Conservation (phyloP, 1,140 invertebrate genomes). For the Drosophila kanapiae region DNA sequence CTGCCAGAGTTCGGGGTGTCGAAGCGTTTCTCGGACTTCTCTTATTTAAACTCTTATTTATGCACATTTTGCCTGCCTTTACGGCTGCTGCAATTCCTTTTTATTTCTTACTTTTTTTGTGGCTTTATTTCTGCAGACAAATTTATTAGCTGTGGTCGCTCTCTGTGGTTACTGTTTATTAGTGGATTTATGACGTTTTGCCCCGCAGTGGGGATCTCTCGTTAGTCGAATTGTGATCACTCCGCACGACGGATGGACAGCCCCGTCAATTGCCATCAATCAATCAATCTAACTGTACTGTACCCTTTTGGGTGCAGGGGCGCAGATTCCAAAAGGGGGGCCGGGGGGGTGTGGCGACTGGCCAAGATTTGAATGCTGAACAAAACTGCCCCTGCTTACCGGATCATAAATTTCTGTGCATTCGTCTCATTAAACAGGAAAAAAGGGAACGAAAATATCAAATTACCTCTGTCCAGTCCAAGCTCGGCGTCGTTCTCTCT, state of each 20-base stretch:
- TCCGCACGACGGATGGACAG: conserved; percentile 36
- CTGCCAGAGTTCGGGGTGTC: conserved; percentile 51
- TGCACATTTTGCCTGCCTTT: conserved; percentile 48
- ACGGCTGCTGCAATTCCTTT: conserved; percentile 17
- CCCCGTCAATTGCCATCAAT: conserved; percentile 74
- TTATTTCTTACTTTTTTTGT: conserved; percentile 47
- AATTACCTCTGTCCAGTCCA: conserved; percentile 54
- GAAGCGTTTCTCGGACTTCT: conserved; percentile 55
- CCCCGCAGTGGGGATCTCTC: conserved; percentile 45
- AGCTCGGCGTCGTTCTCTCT: conserved; percentile 6
- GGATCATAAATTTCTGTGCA: conserved; percentile 85
- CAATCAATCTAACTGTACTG: conserved; percentile 60
- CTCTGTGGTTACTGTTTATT: conserved; percentile 58
- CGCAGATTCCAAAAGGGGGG: conserved; percentile 3
- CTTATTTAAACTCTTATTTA: conserved; percentile 81
- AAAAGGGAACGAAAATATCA: conserved; percentile 82
- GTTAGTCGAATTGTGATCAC: conserved; percentile 73
- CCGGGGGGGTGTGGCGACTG: conserved; percentile 4
- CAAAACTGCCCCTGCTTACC: conserved; percentile 82
- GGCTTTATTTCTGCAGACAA: conserved; percentile 74
- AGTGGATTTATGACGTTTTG: conserved; percentile 70
- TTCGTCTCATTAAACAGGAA: conserved; percentile 83
- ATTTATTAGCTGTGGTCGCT: conserved; percentile 60
- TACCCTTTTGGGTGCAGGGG: conserved; percentile 8
- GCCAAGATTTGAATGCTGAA: conserved; percentile 64